These are phyloP conservation scores for Limosa lapponica DNA, from an alignment of 2,797 vertebrate species.

Conservation along the genomic window DNA sequence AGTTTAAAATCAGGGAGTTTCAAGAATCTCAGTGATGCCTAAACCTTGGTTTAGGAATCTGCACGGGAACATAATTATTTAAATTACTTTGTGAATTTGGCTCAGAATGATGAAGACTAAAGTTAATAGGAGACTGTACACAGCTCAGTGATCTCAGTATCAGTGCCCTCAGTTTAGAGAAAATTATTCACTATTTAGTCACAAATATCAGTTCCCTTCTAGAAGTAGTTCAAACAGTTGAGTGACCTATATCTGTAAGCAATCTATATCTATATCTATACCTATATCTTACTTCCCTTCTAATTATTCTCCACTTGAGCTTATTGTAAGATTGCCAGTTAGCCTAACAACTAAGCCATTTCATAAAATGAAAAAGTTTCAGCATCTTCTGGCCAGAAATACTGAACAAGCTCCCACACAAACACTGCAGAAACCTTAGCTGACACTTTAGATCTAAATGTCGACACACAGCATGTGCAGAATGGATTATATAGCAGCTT, in stretches of 20 bases:
- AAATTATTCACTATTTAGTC: neutral
- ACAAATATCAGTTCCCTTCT: neutral
- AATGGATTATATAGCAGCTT: neutral
- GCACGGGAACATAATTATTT: neutral
- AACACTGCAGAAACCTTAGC: neutral
- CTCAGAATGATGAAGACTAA: neutral
- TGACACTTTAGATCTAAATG: neutral
- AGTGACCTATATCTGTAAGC: neutral
- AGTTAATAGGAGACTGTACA: neutral
- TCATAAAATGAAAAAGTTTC: neutral
- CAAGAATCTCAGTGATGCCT: neutral
- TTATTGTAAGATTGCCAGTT: neutral
- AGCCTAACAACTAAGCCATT: neutral
- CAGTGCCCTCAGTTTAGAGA: neutral
- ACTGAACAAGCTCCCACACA: neutral
- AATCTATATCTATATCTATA: neutral
- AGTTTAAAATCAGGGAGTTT: neutral
- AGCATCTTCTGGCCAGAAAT: neutral
- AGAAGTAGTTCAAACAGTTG: neutral
- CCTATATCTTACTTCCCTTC: neutral
- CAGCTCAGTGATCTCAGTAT: neutral
- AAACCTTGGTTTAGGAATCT: neutral
- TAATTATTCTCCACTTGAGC: neutral
- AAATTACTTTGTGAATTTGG: neutral
- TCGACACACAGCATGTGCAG: accelerated